Conservation (phyloP, 2,888 invertebrate species). For the Ormyrus labotus region DNA sequence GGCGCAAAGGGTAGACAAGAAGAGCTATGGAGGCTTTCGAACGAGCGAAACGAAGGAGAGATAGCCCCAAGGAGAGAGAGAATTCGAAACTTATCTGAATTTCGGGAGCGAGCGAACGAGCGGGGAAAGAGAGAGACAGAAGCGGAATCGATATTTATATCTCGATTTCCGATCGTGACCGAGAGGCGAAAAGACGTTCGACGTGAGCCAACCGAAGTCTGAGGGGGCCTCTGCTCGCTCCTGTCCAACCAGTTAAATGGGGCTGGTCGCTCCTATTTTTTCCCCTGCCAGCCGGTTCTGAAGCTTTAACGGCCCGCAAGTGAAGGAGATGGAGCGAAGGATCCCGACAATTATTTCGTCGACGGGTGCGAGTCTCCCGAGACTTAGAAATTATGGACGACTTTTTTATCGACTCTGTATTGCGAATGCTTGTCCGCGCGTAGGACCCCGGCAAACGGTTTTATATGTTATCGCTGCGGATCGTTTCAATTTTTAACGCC, state of each 20-base stretch:
- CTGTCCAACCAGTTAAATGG: slow-evolving; percentile 20
- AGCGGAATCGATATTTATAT: slow-evolving; percentile 56
- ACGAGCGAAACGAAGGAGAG: slow-evolving; percentile 16
- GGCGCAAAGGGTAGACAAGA: slow-evolving; percentile 47
- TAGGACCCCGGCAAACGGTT: background rate
- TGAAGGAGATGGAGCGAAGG: background rate
- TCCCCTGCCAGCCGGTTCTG: slow-evolving; percentile 14
- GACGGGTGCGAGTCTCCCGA: slow-evolving; percentile 1
- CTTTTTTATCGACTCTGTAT: background rate
- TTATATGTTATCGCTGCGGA: background rate
- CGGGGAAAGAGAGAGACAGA: background rate
- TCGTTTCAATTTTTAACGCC: slow-evolving; percentile 38
- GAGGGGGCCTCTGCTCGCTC: background rate
- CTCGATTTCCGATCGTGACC: slow-evolving; percentile 56
- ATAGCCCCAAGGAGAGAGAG: slow-evolving; percentile 27
- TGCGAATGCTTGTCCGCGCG: background rate
- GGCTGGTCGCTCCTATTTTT: slow-evolving; percentile 7
- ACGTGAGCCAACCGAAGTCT: slow-evolving; percentile 25
- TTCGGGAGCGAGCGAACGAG: background rate
- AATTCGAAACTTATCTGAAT: too few relatives aligned
- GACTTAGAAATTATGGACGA: slow-evolving; percentile 19
- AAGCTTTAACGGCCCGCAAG: background rate
- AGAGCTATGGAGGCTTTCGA: slow-evolving; percentile 27
- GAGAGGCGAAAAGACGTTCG: slow-evolving; percentile 47
- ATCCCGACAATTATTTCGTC: slow-evolving; percentile 29